Evolutionary conservation across 1,140 invertebrate genomes (phyloP).

Genomic region (Calosoma granatense): DNA sequence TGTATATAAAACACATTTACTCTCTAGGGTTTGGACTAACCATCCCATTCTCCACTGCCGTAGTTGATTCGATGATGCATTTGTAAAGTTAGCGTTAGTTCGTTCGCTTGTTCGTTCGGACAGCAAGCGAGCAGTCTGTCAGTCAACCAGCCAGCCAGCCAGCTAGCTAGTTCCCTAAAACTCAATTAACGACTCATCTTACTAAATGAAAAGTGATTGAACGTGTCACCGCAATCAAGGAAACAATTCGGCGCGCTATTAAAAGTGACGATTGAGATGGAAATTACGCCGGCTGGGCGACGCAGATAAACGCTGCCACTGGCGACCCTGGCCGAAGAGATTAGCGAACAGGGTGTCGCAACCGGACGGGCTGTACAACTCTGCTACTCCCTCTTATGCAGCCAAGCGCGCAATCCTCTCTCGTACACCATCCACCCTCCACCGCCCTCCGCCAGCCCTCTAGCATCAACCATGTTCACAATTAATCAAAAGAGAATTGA

Average conservation of each 20-base stretch:
- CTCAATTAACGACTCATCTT: slow-evolving; percentile 33
- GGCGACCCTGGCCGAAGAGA: slow-evolving; percentile 1
- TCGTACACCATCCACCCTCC: too few relatives aligned
- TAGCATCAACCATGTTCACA: slow-evolving; percentile 26
- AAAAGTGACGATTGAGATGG: slow-evolving; percentile 35
- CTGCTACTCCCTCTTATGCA: background rate
- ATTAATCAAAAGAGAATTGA: slow-evolving; percentile 34
- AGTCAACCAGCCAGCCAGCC: too few relatives aligned
- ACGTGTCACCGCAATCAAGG: slow-evolving; percentile 33
- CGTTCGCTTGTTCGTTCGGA: background rate
- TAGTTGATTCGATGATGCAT: too few relatives aligned
- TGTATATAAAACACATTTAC: too few relatives aligned
- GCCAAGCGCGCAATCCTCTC: background rate
- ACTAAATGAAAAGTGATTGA: slow-evolving; percentile 35
- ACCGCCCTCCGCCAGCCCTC: background rate
- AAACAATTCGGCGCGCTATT: slow-evolving; percentile 32
- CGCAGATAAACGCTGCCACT: slow-evolving; percentile 29
- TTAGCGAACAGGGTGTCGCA: slow-evolving; percentile 1
- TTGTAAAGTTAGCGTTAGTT: background rate
- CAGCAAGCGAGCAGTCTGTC: background rate
- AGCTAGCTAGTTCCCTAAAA: slow-evolving; percentile 24
- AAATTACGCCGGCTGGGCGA: slow-evolving; percentile 31
- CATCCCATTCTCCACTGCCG: too few relatives aligned
- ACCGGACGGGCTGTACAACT: background rate
- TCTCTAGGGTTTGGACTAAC: too few relatives aligned